Conservation (phyloP, 2,888 invertebrate species). For the Sicus ferrugineus region DNA sequence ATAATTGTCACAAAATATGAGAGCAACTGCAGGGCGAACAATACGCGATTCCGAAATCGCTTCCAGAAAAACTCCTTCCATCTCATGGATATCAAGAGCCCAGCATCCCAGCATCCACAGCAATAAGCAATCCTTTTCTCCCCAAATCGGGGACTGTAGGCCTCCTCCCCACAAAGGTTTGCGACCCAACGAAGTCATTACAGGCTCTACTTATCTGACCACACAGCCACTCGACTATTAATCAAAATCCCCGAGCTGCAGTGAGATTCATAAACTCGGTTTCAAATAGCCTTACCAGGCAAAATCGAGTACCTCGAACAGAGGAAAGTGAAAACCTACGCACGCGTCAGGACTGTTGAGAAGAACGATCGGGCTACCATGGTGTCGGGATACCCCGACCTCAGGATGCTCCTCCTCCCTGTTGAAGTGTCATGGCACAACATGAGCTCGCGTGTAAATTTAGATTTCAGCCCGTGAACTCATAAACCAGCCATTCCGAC, state of each 20-base stretch:
- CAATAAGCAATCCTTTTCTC: neutral
- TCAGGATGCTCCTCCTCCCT: neutral
- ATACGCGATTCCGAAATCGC: neutral
- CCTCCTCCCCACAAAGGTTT: neutral
- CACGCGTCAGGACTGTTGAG: neutral
- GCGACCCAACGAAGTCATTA: neutral
- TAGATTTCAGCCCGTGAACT: neutral
- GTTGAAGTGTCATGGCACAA: neutral
- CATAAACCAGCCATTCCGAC: constrained; percentile 22
- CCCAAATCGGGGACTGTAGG: neutral
- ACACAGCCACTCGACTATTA: constrained; percentile 30
- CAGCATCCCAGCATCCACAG: neutral
- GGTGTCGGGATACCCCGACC: neutral
- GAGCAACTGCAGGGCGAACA: neutral
- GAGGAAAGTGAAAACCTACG: constrained; percentile 24
- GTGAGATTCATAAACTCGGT: constrained; percentile 20
- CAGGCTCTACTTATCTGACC: constrained; percentile 8
- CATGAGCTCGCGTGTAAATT: constrained; percentile 16
- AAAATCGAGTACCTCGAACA: neutral
- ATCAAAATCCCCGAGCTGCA: constrained; percentile 15
- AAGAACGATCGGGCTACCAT: too few species aligned
- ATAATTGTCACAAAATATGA: constrained; percentile 24
- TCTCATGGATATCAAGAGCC: neutral
- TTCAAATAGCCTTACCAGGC: constrained; percentile 7
- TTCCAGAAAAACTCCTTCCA: neutral